Conservation (phyloP, 2,797 vertebrate species). For the Acanthurus tractus region DNA sequence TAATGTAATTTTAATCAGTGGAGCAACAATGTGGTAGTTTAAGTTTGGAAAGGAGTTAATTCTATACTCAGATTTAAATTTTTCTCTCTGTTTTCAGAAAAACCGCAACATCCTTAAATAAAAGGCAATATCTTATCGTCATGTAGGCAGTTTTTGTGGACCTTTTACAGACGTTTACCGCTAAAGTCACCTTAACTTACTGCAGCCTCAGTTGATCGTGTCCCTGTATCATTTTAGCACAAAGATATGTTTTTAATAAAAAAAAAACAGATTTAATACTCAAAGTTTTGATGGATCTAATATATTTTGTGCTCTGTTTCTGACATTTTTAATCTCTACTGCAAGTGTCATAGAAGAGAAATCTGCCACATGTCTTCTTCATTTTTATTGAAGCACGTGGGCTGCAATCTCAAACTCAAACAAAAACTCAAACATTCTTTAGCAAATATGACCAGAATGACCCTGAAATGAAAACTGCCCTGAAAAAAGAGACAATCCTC, state of each 20-base stretch:
- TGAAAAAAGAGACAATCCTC: slow-evolving; percentile 19
- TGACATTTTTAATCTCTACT: slow-evolving; percentile 26
- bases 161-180: slow-evolving; percentile 40
- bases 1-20: slow-evolving; percentile 1
- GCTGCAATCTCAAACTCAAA: slow-evolving; percentile 23
- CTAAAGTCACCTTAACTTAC: slow-evolving; percentile 27
- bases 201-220: neutral
- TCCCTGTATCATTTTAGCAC: slow-evolving; percentile 23
- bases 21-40: slow-evolving; percentile 4
- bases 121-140: slow-evolving; percentile 23
- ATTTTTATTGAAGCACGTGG: slow-evolving; percentile 36
- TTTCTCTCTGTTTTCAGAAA: slow-evolving; percentile 34
- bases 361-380: slow-evolving; percentile 37
- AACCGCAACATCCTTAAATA: slow-evolving; percentile 5
- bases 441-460: slow-evolving; percentile 39
- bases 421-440: slow-evolving; percentile 28
- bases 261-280: slow-evolving; percentile 6
- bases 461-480: slow-evolving; percentile 25
- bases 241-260: slow-evolving; percentile 15
- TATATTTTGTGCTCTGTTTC: slow-evolving; percentile 20
- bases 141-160: slow-evolving; percentile 31
- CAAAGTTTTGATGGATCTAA: slow-evolving; percentile 5
- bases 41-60: neutral
- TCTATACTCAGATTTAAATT: slow-evolving; percentile 32
- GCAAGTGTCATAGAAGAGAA: slow-evolving; percentile 25